These are phyloP conservation scores for Tubulanus polymorphus DNA, from an alignment of 2,888 invertebrate species.

Conservation along the genomic window DNA sequence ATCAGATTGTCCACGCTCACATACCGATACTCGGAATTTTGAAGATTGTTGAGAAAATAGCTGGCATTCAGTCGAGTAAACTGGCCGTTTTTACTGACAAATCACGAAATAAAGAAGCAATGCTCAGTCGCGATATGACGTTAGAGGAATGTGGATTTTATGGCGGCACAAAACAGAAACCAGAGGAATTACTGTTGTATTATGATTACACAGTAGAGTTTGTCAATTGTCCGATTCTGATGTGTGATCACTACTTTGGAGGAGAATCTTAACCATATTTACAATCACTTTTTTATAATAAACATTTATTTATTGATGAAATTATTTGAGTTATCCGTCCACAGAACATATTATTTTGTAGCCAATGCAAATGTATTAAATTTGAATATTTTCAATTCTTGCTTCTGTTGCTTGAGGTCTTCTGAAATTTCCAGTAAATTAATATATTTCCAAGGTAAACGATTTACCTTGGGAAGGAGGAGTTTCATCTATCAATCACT, in stretches of 20 bases:
- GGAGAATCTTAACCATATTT: no score
- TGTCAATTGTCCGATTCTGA: constrained; percentile 42
- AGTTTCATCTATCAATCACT: no score
- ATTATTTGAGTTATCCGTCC: no score
- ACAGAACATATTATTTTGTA: no score
- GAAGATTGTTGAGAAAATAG: constrained; percentile 35
- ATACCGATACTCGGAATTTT: constrained; percentile 36
- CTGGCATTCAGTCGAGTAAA: constrained; percentile 35
- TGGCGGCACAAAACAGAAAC: constrained; percentile 35
- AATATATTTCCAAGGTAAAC: no score
- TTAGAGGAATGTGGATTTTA: constrained; percentile 41
- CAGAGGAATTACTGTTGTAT: constrained; percentile 36
- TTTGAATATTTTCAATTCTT: no score
- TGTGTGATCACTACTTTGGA: constrained; percentile 49
- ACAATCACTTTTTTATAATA: no score
- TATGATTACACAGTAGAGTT: constrained; percentile 49
- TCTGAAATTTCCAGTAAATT: no score
- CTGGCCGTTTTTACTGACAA: constrained; percentile 42
- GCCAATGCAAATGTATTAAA: no score
- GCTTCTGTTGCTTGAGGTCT: no score
- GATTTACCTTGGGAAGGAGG: no score
- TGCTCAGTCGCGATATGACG: constrained; percentile 30
- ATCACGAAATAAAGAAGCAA: constrained; percentile 30
- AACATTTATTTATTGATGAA: no score
- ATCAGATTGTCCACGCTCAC: constrained; percentile 38